phyloP scores from a whole-genome alignment of 2,113 vertebrate genomes.

The Ranitomeya imitator region DNA sequence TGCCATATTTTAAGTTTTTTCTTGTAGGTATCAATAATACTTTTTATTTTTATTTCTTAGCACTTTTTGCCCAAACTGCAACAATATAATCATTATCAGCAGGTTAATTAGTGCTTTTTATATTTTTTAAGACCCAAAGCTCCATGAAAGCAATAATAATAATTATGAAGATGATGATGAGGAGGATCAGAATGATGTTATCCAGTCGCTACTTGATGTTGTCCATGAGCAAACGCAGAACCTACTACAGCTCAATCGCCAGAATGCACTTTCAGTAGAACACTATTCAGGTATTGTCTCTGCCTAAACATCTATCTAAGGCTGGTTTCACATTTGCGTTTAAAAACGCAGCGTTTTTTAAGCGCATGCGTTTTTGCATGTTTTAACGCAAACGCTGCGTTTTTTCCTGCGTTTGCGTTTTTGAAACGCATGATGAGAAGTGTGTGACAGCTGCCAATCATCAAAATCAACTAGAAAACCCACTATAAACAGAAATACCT shows the following conservation, averaged over 20 bases:
- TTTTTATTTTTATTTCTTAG: not conserved
- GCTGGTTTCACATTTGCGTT: too few species aligned
- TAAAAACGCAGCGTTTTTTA: too few species aligned
- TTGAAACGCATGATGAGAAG: too few species aligned
- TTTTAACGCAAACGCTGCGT: too few species aligned
- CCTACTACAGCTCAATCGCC: constrained; percentile 67
- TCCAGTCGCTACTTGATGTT: constrained; percentile 77
- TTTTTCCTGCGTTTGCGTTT: too few species aligned
- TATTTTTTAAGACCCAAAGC: constrained; percentile 61
- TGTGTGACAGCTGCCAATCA: too few species aligned
- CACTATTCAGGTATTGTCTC: constrained; percentile 64
- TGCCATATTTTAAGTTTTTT: not conserved
- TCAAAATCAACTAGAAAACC: too few species aligned
- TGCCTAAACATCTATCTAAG: not conserved
- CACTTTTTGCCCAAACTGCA: not conserved
- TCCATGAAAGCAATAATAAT: constrained; percentile 67
- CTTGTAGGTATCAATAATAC: not conserved
- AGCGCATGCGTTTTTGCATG: too few species aligned
- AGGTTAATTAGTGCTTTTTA: not conserved
- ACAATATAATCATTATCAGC: not conserved
- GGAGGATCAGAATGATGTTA: constrained; percentile 78
- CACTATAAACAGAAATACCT: too few species aligned
- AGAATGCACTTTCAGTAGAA: constrained; percentile 58
- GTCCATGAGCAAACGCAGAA: constrained; percentile 81
- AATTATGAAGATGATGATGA: constrained; percentile 66